Percentiles rank a stretch among this genome's conserved stretches.
Conservation (phyloP, 2,888 invertebrate species). For the Leptopterna dolabrata region DNA sequence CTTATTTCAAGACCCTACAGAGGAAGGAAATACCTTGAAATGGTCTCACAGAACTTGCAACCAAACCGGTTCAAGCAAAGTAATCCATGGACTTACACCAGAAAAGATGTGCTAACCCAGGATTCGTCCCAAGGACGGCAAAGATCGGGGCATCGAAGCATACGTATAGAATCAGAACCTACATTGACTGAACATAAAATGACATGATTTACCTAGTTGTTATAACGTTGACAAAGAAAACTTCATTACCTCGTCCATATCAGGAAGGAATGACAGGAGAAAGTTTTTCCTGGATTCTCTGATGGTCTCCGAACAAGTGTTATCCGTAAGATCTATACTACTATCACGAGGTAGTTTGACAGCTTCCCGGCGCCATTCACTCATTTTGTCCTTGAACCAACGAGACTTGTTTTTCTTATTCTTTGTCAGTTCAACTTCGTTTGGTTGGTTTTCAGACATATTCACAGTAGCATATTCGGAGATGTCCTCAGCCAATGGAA, state of each 20-base stretch:
- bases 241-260: conserved; percentile 24
- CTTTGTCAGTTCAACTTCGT: neutral
- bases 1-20: too few species aligned
- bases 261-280: conserved; percentile 4
- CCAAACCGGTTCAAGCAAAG: too few species aligned
- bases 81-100: too few species aligned
- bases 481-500: neutral
- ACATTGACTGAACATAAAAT: too few species aligned
- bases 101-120: too few species aligned
- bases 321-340: neutral
- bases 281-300: conserved; percentile 10
- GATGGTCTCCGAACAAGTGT: neutral
- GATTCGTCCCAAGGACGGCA: too few species aligned
- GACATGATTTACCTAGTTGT: too few species aligned
- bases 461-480: neutral
- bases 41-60: too few species aligned
- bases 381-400: neutral
- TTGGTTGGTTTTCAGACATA: neutral
- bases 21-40: too few species aligned
- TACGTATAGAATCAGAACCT: too few species aligned
- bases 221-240: too few species aligned
- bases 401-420: neutral
- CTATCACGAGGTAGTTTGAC: neutral
- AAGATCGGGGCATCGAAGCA: too few species aligned
- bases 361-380: neutral